Conservation (phyloP, 2,797 vertebrate species). For the Enteromius viviparus region DNA sequence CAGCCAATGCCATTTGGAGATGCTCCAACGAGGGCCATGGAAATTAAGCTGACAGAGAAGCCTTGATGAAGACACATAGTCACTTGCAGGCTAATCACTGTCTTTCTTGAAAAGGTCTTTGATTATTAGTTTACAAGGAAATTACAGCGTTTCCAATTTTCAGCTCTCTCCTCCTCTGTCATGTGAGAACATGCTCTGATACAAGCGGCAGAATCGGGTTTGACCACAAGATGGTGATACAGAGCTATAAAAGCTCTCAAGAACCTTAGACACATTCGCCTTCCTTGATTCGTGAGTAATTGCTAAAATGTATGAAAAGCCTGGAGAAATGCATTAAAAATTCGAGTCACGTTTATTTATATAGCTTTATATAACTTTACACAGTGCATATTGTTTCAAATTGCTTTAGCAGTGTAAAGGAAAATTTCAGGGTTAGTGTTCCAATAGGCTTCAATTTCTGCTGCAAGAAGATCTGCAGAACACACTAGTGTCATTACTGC, state of each 20-base stretch:
- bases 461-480: neutral
- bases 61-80: constrained; percentile 43
- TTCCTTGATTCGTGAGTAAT: neutral
- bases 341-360: neutral
- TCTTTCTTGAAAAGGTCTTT: constrained; percentile 43
- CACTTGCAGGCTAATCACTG: constrained; percentile 41
- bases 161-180: neutral
- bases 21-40: constrained; percentile 35
- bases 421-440: neutral
- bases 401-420: neutral
- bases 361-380: neutral
- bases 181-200: neutral
- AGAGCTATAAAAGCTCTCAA: constrained; percentile 33
- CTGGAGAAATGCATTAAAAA: neutral
- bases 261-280: neutral
- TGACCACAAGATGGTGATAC: constrained; percentile 58
- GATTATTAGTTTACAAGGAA: constrained; percentile 46
- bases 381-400: neutral
- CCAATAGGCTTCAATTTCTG: neutral
- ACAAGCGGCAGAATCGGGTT: neutral
- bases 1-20: constrained; percentile 47
- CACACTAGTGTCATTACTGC: neutral
- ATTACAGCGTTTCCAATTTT: constrained; percentile 48
- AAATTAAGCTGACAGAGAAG: constrained; percentile 30
- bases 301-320: neutral